A percentile compares a stretch with the other conserved stretches of the same genome.
These are phyloP conservation scores for Monopis laevigella DNA, from an alignment of 2,888 invertebrate species.

Conservation along the genomic window DNA sequence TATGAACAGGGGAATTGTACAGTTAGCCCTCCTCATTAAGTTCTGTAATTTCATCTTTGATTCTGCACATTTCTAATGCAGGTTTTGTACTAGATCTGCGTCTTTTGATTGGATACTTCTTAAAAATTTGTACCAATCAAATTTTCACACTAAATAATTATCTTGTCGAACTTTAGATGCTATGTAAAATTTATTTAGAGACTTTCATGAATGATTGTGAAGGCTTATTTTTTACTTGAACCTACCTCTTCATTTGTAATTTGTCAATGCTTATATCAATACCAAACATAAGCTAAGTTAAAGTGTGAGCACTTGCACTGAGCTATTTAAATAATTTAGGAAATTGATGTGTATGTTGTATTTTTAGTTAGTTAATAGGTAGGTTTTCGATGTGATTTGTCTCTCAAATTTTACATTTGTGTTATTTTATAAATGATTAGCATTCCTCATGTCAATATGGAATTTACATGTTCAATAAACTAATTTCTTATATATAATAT, in stretches of 20 bases:
- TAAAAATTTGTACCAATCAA: no score
- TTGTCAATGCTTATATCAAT: slow-evolving; percentile 61
- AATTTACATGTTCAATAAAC: slow-evolving; percentile 70
- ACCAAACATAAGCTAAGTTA: slow-evolving; percentile 58
- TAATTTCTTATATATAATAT: slow-evolving; percentile 58
- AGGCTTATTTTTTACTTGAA: slow-evolving; percentile 55
- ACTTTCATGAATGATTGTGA: slow-evolving; percentile 43
- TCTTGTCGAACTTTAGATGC: no score
- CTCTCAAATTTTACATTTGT: slow-evolving; percentile 67
- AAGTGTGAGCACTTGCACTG: slow-evolving; percentile 26
- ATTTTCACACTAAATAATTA: no score
- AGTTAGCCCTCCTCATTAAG: slow-evolving; percentile 67
- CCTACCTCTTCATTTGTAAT: slow-evolving; percentile 65
- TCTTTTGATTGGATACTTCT: no score
- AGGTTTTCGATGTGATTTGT: slow-evolving; percentile 67
- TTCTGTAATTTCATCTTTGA: slow-evolving; percentile 63
- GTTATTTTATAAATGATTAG: slow-evolving; percentile 68
- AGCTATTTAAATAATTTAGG: slow-evolving; percentile 42
- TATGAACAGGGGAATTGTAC: slow-evolving; percentile 66
- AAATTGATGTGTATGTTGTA: slow-evolving; percentile 66
- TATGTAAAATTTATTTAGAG: slow-evolving; percentile 55
- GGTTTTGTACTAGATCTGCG: no score
- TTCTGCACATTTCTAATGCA: slow-evolving; percentile 49
- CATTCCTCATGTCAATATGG: slow-evolving; percentile 69
- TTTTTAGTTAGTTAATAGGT: slow-evolving; percentile 66